phyloP scores from a whole-genome alignment of 1,140 invertebrate genomes.

The Sitophilus oryzae region DNA sequence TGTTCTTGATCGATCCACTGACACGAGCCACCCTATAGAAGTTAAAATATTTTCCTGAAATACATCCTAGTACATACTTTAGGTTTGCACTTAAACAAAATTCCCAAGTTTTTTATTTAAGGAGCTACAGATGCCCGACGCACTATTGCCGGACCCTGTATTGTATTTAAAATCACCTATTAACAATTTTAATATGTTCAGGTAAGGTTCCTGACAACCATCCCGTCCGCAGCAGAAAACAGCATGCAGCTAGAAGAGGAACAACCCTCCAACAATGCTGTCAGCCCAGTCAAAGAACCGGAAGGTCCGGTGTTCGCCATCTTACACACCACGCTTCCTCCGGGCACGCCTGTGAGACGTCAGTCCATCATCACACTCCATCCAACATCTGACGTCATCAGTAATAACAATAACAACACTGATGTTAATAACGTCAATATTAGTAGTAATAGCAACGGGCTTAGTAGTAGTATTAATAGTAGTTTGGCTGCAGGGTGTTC shows the following conservation, averaged over 20 bases:
- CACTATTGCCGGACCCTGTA: background rate
- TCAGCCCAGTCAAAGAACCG: constrained; percentile 39
- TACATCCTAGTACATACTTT: no score
- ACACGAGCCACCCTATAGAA: no score
- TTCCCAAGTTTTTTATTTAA: no score
- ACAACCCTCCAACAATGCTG: constrained; percentile 29
- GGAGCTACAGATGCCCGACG: no score
- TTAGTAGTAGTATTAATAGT: constrained; percentile 1
- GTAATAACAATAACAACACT: constrained; percentile 25
- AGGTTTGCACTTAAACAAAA: no score
- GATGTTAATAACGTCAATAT: constrained; percentile 6
- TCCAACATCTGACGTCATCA: constrained; percentile 29
- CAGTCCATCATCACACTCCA: constrained; percentile 42
- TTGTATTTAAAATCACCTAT: background rate
- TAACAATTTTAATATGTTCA: constrained; percentile 8
- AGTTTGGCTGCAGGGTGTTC: background rate
- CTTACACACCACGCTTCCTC: constrained; percentile 32
- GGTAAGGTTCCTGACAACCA: constrained; percentile 68
- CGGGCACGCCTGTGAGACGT: constrained; percentile 31
- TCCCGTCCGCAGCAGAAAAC: constrained; percentile 75
- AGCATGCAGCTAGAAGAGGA: constrained; percentile 64
- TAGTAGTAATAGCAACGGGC: constrained; percentile 1
- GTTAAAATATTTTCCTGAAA: no score
- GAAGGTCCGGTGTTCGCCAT: constrained; percentile 40
- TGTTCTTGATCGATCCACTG: no score